Conservation (phyloP, 1,140 invertebrate species). For the Anoplolepis gracilipes region DNA sequence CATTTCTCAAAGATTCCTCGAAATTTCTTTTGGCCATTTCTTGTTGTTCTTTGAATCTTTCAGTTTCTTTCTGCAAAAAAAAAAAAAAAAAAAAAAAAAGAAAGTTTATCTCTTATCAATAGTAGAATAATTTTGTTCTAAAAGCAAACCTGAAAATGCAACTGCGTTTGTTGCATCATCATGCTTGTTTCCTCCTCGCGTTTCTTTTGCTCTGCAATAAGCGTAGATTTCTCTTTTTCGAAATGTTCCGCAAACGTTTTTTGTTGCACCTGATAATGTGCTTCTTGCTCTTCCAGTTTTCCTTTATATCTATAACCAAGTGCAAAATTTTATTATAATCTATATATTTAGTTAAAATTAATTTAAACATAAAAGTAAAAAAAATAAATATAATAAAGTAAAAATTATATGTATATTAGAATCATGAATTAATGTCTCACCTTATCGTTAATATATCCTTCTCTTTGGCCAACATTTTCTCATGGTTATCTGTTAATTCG, state of each 20-base stretch:
- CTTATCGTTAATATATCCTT: slow-evolving; percentile 85
- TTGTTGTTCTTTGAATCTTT: slow-evolving; percentile 81
- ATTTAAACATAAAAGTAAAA: too few species aligned
- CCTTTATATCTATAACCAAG: slow-evolving; percentile 76
- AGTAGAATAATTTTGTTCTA: slow-evolving; percentile 4
- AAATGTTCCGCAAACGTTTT: slow-evolving; percentile 78
- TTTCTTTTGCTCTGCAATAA: slow-evolving; percentile 74
- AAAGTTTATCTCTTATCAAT: background rate
- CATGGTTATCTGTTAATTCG: slow-evolving; percentile 84
- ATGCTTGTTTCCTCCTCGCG: slow-evolving; percentile 75
- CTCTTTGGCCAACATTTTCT: slow-evolving; percentile 84
- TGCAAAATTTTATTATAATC: slow-evolving; percentile 10
- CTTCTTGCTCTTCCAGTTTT: slow-evolving; percentile 80
- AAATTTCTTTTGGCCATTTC: slow-evolving; percentile 86
- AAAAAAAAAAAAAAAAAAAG: too few species aligned
- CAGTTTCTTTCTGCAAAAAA: slow-evolving; percentile 77
- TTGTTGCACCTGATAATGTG: slow-evolving; percentile 74
- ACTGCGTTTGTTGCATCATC: slow-evolving; percentile 69
- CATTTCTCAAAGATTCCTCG: slow-evolving; percentile 86
- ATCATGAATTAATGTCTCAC: slow-evolving; percentile 53
- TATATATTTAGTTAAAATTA: slow-evolving; percentile 11
- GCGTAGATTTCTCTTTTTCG: slow-evolving; percentile 76
- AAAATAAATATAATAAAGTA: too few species aligned
- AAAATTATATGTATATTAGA: background rate
- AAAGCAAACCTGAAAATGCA: slow-evolving; percentile 75